These are phyloP conservation scores for Acromyrmex echinatior DNA, from an alignment of 1,140 invertebrate genomes.

Conservation along the genomic window DNA sequence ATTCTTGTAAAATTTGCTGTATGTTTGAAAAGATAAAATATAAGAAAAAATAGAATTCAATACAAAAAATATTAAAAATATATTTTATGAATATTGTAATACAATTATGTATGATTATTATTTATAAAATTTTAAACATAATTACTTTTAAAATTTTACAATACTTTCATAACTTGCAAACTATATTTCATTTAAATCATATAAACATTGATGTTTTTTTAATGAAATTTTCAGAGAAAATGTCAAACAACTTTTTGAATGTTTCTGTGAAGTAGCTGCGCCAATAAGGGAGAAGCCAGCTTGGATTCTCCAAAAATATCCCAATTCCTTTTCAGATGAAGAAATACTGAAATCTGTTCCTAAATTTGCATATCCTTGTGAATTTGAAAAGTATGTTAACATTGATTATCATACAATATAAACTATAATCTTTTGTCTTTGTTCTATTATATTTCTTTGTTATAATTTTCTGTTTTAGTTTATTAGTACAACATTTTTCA, in stretches of 20 bases:
- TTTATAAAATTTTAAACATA: not conserved
- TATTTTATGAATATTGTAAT: not conserved
- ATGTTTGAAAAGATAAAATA: no score
- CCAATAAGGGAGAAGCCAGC: slow-evolving; percentile 88
- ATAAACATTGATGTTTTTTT: not conserved
- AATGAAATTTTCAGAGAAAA: slow-evolving; percentile 90
- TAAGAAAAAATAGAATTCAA: no score
- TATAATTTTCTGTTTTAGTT: slow-evolving; percentile 86
- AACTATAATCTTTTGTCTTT: slow-evolving; percentile 22
- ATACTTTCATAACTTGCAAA: not conserved
- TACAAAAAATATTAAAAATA: not conserved
- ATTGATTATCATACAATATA: slow-evolving; percentile 8
- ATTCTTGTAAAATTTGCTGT: not conserved
- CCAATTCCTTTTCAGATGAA: slow-evolving; percentile 91
- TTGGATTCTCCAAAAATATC: slow-evolving; percentile 93
- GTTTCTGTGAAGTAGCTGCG: slow-evolving; percentile 93
- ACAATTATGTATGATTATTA: not conserved
- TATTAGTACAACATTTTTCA: slow-evolving; percentile 94
- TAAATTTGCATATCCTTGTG: slow-evolving; percentile 95
- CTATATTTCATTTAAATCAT: slow-evolving; percentile 2
- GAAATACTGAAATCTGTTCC: slow-evolving; percentile 93
- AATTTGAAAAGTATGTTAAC: slow-evolving; percentile 91
- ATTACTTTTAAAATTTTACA: not conserved
- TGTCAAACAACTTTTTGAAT: slow-evolving; percentile 93
- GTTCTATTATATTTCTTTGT: slow-evolving; percentile 29